Base-by-base conservation (phyloP, 2,888 invertebrate genomes). In the Flexamia atlantica region DNA sequence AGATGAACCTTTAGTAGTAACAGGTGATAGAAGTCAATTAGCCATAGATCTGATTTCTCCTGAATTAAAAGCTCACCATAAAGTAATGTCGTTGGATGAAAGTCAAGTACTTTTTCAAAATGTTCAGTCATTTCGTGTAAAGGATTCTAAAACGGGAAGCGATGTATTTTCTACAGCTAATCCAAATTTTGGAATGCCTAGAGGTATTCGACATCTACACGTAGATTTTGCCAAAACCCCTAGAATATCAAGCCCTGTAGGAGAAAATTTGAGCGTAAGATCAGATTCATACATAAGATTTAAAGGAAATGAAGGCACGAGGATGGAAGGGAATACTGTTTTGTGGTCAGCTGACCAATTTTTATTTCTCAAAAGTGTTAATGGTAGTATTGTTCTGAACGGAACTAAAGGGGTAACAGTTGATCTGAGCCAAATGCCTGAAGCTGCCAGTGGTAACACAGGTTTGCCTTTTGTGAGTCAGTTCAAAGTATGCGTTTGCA, bases 401-500 rank as follows among this genome's bases (percentile, higher is more conserved):
- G 94, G 84, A 4, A 74, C 60, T 20, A 72, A 82, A 42, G 96
- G 96, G 0, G 92, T 96, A 0, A 94, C 91, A 81, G 90, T 97
- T 0, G 95, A 96, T 88, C 92, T 95, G 0, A 92, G 94, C 64
- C 93, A 93, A 86, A 91, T 97, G 20, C 96, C 96, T 0, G 92
- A 95, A 72, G 95, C 94, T 10, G 91, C 91, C 3, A 90, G 92
- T 84, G 91, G 87, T 88, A 91, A 88, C 89, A 89, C 0, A 90
- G 89, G 87, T 85, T 72, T 87, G 86, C 40, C 87, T 83, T 76
- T 87, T 85, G 70, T 85, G 85, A 50, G 88, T 85, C 97, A 97
- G 89, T 97, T 94, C 88, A 97, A 97, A 89, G 93, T 98, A 0
- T 98, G 97, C 87, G 95, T 97, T 0, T 97, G 97, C 88, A 97